phyloP scores from a whole-genome alignment of 2,113 vertebrate species.

The Oceanites oceanicus region DNA sequence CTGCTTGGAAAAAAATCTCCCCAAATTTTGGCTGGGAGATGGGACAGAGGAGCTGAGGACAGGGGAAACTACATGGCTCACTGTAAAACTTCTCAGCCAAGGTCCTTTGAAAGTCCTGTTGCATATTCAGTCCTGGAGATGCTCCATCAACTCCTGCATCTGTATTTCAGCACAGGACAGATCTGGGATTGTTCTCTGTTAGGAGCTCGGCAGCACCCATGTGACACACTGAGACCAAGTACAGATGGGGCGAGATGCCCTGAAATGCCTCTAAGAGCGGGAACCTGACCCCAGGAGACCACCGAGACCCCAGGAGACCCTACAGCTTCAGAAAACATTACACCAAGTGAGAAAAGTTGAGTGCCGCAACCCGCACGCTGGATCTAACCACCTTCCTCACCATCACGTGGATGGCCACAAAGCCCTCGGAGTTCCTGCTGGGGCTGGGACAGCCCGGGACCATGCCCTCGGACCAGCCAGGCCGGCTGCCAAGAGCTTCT shows the following conservation, averaged over 20 bases:
- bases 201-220: neutral
- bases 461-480: neutral
- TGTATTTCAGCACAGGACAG: neutral
- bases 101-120: neutral
- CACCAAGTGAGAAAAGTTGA: neutral
- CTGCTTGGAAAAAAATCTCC: neutral
- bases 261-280: neutral
- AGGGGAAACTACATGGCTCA: neutral
- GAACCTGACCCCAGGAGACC: neutral
- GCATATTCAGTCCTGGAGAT: neutral
- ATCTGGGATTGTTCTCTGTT: neutral
- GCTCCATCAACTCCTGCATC: neutral
- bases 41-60: neutral
- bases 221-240: neutral
- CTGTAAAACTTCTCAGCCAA: neutral
- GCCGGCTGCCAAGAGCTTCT: neutral
- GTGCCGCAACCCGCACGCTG: rapidly evolving
- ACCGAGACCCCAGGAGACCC: rapidly evolving
- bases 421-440: neutral
- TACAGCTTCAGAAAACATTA: neutral
- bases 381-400: neutral
- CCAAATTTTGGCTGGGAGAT: neutral
- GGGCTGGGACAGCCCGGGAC: neutral
- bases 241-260: neutral
- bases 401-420: neutral